Conservation (phyloP, 2,888 invertebrate genomes). For the Pristionchus exspectatus region DNA sequence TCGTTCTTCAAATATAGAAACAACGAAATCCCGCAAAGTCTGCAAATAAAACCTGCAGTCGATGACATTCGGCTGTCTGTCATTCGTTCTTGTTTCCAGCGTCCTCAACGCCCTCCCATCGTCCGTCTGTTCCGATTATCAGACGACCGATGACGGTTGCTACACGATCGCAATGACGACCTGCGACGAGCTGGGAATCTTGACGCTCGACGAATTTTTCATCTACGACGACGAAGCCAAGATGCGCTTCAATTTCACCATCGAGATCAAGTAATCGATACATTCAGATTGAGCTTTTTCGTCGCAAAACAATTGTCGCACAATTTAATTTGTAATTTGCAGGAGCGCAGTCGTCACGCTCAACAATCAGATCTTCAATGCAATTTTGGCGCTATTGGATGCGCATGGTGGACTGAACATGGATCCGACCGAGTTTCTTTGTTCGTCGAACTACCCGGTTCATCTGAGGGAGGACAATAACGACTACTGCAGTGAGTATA, state of each 20-base stretch:
- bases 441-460: not conserved
- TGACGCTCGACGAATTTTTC: not conserved
- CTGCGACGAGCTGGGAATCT: not conserved
- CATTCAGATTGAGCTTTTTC: too few species aligned
- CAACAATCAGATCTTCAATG: too few species aligned
- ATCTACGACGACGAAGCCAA: not conserved
- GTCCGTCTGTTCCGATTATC: not conserved
- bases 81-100: too few species aligned
- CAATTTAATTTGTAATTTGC: too few species aligned
- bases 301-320: too few species aligned
- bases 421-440: not conserved
- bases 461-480: not conserved
- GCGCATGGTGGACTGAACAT: too few species aligned
- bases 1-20: too few species aligned
- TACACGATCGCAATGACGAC: not conserved
- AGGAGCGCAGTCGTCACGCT: too few species aligned
- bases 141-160: not conserved
- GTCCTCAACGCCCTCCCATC: not conserved
- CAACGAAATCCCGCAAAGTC: too few species aligned
- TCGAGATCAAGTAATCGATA: not conserved
- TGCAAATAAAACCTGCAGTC: too few species aligned
- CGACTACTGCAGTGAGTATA: not conserved
- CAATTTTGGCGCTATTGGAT: too few species aligned
- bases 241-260: conserved; percentile 20
- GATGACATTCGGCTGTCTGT: too few species aligned